Conservation (phyloP, 2,888 invertebrate species). For the Aspidiotus rigidus region DNA sequence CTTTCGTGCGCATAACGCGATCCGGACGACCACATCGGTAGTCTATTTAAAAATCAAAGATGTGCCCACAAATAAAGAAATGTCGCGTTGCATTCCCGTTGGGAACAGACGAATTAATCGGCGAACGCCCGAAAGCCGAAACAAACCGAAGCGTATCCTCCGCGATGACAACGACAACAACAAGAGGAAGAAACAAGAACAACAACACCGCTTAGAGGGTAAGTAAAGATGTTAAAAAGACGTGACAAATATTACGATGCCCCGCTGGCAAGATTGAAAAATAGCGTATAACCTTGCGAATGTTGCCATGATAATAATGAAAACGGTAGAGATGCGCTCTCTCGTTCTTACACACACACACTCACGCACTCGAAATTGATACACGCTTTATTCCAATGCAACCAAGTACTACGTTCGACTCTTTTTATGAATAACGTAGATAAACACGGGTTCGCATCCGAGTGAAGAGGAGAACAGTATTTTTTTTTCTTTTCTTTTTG, state of each 20-base stretch:
- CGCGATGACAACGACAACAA: neutral
- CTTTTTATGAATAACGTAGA: too few species aligned
- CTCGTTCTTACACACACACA: neutral
- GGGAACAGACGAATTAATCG: neutral
- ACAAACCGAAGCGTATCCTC: neutral
- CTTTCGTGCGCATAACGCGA: too few species aligned
- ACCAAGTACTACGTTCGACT: neutral
- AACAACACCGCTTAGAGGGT: neutral
- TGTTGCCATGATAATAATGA: neutral
- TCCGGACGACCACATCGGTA: neutral
- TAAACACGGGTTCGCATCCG: neutral
- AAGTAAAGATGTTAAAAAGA: neutral
- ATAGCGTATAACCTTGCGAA: neutral
- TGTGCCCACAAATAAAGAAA: neutral
- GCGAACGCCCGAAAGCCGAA: neutral
- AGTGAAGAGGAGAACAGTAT: neutral
- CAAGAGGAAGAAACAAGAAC: too few species aligned
- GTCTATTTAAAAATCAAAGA: neutral
- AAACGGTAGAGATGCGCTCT: neutral
- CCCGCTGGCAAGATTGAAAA: constrained; percentile 4
- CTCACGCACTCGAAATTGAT: neutral
- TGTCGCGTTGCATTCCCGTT: neutral
- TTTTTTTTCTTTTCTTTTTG: neutral
- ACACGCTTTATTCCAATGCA: constrained; percentile 2
- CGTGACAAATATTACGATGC: constrained; percentile 4